Evolutionary conservation across 2,888 invertebrate genomes (phyloP), one percentile per base, ranked within the genome.

Genomic region (Resseliella maxima): DNA sequence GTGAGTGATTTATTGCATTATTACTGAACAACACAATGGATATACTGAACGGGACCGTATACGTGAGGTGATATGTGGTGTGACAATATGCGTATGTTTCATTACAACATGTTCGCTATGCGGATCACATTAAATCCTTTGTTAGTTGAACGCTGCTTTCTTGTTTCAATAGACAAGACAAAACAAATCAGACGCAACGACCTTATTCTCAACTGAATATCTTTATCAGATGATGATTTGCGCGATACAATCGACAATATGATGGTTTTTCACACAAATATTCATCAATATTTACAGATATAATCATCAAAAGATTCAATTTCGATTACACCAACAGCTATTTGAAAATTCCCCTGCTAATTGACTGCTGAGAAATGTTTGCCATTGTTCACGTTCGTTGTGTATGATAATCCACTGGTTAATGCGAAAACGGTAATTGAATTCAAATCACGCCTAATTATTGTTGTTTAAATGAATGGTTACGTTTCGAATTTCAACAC

Each of bases 191-290:
- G 24, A 59, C 59, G 24, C 8, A 2, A 24, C 59, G 59, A 59
- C 59, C 59, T 59, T 24, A 59, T n/a, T 59, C 24, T 24, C 46
- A 18, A 24, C 12, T 59, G 24, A 59, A 59, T 59, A n/a, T 59
- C 59, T 59, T 59, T 59, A 59, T 59, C 59, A 24, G n/a, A 59
- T 59, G 59, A 59, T 59, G 59, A 59, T n/a, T 59, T 59, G n/a
- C 24, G 59, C 59, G 59, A 59, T 59, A 24, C 3, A 6, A 59
- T 59, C 59, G 0, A 59, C n/a, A 24, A 24, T 24, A 59, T 24
- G 10, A 24, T 3, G 59, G 59, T 24, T 59, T 59, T 59, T 24
- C n/a, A 24, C 59, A 59, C 59, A 24, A n/a, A n/a, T n/a, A n/a
- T 24, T 59, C 59, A 59, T 24, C 59, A 59, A 24, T 59, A 24